A percentile compares a stretch with the other conserved stretches of the same genome.
Conservation (phyloP, 2,797 vertebrate genomes). For the Calcarius lapponicus region DNA sequence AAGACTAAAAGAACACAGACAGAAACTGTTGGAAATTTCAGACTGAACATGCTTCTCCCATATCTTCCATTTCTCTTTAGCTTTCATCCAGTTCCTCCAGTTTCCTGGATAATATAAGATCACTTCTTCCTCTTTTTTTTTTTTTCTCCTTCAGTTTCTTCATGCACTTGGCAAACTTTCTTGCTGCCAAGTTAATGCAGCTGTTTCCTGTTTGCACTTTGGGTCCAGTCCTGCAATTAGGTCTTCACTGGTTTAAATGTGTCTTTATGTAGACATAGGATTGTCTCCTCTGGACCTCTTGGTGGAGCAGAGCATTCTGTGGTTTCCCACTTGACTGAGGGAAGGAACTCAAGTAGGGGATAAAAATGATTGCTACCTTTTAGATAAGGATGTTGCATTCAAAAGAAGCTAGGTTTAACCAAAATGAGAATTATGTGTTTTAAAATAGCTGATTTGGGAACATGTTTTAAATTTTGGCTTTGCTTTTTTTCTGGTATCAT, state of each 20-base stretch:
- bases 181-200: not conserved
- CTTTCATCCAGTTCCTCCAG: not conserved
- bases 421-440: not conserved
- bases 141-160: not conserved
- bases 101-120: not conserved
- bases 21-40: not conserved
- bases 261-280: not conserved
- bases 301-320: not conserved
- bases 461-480: not conserved
- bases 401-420: not conserved
- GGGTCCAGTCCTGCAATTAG: not conserved
- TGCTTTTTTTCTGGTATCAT: not conserved
- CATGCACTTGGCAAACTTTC: not conserved
- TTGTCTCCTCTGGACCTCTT: not conserved
- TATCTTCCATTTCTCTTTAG: not conserved
- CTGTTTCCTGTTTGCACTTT: not conserved
- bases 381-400: not conserved
- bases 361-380: not conserved
- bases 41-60: not conserved
- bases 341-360: not conserved
- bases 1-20: not conserved
- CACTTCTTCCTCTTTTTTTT: not conserved
- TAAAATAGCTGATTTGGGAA: not conserved
- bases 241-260: not conserved
- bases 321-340: not conserved